These are phyloP conservation scores for Euleptes europaea DNA, from an alignment of 2,113 vertebrate species.

Conservation along the genomic window DNA sequence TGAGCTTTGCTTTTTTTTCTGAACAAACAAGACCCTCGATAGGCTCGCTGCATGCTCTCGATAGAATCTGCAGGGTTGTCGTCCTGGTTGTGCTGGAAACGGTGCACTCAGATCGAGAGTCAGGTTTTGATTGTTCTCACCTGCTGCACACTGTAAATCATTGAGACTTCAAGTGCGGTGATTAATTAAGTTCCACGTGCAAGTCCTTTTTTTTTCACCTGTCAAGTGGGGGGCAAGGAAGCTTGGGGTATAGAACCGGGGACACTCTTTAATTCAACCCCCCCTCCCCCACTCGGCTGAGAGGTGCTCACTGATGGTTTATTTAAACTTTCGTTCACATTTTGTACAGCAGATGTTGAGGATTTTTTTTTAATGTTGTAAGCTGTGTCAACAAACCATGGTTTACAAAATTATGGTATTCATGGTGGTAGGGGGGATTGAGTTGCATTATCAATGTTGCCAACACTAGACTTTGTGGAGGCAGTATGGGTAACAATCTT, in stretches of 20 bases:
- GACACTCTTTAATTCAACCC: slow-evolving; percentile 64
- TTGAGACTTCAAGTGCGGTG: slow-evolving; percentile 86
- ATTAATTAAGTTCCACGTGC: slow-evolving; percentile 92
- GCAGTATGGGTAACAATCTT: background rate
- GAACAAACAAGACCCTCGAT: slow-evolving; percentile 67
- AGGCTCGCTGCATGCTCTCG: slow-evolving; percentile 64
- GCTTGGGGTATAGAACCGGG: slow-evolving; percentile 69
- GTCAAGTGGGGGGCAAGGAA: slow-evolving; percentile 76
- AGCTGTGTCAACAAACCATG: slow-evolving; percentile 15
- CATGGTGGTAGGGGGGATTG: slow-evolving; percentile 16
- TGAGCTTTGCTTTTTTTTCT: slow-evolving; percentile 63
- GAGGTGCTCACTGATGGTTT: slow-evolving; percentile 64
- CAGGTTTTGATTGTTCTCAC: slow-evolving; percentile 91
- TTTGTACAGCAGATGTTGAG: slow-evolving; percentile 7
- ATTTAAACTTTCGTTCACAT: slow-evolving; percentile 54
- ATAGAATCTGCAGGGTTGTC: slow-evolving; percentile 87
- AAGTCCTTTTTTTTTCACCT: slow-evolving; percentile 89
- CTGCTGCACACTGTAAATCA: slow-evolving; percentile 95
- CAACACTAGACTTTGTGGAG: background rate
- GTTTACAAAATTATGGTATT: slow-evolving; percentile 24
- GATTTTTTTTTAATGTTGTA: slow-evolving; percentile 32
- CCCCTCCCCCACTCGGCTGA: slow-evolving; percentile 45
- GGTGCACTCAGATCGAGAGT: slow-evolving; percentile 76
- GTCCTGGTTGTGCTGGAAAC: slow-evolving; percentile 77
- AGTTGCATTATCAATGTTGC: background rate